Evolutionary conservation across 2,797 vertebrate species (phyloP).

Genomic region (Enteromius afrohamiltoni): DNA sequence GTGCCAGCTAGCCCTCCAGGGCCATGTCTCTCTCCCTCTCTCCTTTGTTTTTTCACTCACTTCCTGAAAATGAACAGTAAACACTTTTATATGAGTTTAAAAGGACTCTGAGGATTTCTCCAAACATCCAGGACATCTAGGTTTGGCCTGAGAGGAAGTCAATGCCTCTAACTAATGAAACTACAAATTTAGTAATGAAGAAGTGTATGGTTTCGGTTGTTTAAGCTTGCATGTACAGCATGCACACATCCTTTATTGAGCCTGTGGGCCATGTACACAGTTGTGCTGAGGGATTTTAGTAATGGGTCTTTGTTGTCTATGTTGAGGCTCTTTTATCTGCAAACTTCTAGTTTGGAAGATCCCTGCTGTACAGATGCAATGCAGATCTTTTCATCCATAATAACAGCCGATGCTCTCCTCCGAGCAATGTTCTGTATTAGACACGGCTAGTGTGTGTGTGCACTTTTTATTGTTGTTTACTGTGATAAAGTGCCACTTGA

Average conservation of each 20-base stretch:
- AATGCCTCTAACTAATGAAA: conserved; percentile 10
- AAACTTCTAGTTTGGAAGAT: conserved; percentile 51
- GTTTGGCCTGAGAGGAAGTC: conserved; percentile 6
- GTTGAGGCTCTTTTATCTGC: conserved; percentile 59
- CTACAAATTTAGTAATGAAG: background rate
- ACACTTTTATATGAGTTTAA: conserved; percentile 43
- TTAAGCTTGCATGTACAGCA: conserved; percentile 19
- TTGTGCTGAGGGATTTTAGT: conserved; percentile 68
- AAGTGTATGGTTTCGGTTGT: conserved; percentile 13
- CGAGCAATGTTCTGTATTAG: conserved; percentile 49
- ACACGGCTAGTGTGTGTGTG: conserved; percentile 30
- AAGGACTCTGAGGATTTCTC: conserved; percentile 31
- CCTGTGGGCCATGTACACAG: conserved; percentile 68
- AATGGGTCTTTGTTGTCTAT: conserved; percentile 70
- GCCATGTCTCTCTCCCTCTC: conserved; percentile 23
- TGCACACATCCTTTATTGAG: conserved; percentile 40
- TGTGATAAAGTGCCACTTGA: conserved; percentile 22
- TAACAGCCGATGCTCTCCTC: conserved; percentile 63
- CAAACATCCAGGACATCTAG: background rate
- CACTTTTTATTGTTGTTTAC: conserved; percentile 26
- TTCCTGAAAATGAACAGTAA: conserved; percentile 45
- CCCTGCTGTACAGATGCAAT: conserved; percentile 56
- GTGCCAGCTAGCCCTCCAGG: conserved; percentile 53
- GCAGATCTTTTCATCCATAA: conserved; percentile 53
- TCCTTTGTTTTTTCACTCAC: conserved; percentile 12